These are phyloP conservation scores for Prosopocoilus inquinatus DNA, from an alignment of 2,888 invertebrate species.

Conservation along the genomic window DNA sequence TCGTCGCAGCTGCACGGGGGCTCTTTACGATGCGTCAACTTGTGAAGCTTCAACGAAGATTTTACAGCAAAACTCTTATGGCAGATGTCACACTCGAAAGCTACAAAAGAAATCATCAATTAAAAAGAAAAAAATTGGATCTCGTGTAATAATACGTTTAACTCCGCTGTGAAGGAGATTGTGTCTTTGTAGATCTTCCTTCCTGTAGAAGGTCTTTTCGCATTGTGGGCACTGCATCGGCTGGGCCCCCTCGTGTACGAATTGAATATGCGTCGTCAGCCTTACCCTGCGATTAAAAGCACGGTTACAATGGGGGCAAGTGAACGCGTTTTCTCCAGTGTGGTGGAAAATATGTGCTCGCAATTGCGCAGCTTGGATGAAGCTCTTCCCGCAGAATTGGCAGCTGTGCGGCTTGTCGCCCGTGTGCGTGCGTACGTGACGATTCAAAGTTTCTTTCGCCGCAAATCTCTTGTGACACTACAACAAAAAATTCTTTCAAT, in stretches of 20 bases:
- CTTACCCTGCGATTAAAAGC: slow-evolving; percentile 50
- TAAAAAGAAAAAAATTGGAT: background rate
- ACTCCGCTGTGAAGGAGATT: slow-evolving; percentile 58
- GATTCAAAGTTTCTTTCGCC: slow-evolving; percentile 71
- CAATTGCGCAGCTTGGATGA: slow-evolving; percentile 77
- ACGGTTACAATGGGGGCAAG: slow-evolving; percentile 60
- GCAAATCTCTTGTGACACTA: slow-evolving; percentile 77
- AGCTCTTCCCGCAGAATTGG: slow-evolving; percentile 70
- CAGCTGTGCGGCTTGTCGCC: slow-evolving; percentile 63
- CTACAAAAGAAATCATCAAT: slow-evolving; percentile 32
- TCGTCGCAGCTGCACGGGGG: slow-evolving; percentile 75
- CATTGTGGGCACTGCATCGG: slow-evolving; percentile 60
- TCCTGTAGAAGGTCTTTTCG: slow-evolving; percentile 59
- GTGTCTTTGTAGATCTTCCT: slow-evolving; percentile 62
- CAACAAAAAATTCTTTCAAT: slow-evolving; percentile 27
- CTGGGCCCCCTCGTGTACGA: slow-evolving; percentile 62
- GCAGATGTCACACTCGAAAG: slow-evolving; percentile 53
- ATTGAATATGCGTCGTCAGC: slow-evolving; percentile 59
- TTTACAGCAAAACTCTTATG: slow-evolving; percentile 67
- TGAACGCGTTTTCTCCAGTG: slow-evolving; percentile 65
- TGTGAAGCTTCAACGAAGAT: slow-evolving; percentile 68
- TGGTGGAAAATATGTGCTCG: slow-evolving; percentile 77
- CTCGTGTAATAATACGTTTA: slow-evolving; percentile 52
- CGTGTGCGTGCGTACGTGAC: slow-evolving; percentile 53
- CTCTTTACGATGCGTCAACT: slow-evolving; percentile 71